These are phyloP conservation scores for Rhopilema esculentum DNA, from an alignment of 30 jellyfish, hydroid and myxozoan species.

Conservation along the genomic window DNA sequence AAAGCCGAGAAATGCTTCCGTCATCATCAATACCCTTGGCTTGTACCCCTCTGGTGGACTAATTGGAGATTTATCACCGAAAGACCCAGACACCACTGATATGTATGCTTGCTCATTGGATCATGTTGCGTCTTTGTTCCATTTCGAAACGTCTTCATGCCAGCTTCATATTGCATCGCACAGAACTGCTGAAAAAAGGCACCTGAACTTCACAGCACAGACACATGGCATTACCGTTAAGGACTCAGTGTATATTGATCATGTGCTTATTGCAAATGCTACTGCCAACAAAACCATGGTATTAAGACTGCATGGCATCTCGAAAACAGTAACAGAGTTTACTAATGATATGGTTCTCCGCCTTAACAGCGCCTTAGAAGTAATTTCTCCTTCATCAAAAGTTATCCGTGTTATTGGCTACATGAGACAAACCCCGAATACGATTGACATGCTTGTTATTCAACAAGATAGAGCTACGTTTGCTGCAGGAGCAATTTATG, in stretches of 20 bases:
- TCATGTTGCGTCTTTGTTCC: conserved; percentile 35
- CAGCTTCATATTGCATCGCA: conserved; percentile 67
- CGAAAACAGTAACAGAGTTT: conserved; percentile 9
- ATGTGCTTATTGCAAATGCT: conserved; percentile 22
- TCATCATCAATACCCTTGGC: conserved; percentile 56
- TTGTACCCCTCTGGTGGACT: conserved; percentile 45
- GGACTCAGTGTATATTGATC: conserved; percentile 33
- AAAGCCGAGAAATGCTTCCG: conserved; percentile 42
- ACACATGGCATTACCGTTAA: not conserved
- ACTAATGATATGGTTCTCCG: conserved; percentile 19
- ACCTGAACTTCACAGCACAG: conserved; percentile 25
- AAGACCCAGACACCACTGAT: conserved; percentile 78
- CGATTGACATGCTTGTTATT: conserved; percentile 27
- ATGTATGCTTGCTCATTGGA: conserved; percentile 53
- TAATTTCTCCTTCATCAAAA: conserved; percentile 29
- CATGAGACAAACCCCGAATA: conserved; percentile 9
- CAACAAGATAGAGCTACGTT: conserved; percentile 14
- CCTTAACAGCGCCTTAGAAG: conserved; percentile 5
- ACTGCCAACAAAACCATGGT: conserved; percentile 48
- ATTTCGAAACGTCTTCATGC: conserved; percentile 59
- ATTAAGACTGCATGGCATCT: conserved; percentile 40
- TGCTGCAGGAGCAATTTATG: not conserved
- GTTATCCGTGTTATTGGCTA: conserved; percentile 48
- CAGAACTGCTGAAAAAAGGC: conserved; percentile 1
- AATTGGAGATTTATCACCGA: conserved; percentile 88